Percentiles rank a stretch among this genome's conserved stretches.
Conservation (phyloP, 2,888 invertebrate species). For the Caenorhabditis becei region DNA sequence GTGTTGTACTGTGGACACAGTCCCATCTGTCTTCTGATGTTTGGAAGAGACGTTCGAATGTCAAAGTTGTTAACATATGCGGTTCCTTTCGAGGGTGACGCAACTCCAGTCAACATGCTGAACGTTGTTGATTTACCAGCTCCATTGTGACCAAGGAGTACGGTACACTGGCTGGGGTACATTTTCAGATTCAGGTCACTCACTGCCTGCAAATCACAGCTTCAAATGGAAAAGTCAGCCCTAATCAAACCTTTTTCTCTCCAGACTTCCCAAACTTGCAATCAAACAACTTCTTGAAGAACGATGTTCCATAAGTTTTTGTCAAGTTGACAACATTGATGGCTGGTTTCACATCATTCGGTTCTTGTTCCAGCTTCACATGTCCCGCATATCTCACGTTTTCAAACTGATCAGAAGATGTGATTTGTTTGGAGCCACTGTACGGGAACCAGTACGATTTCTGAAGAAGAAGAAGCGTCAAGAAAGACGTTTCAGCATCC, state of each 20-base stretch:
- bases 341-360: conserved; percentile 48
- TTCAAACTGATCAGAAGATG: conserved; percentile 28
- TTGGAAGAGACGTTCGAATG: conserved; percentile 82
- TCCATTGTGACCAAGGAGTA: conserved; percentile 89
- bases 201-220: conserved; percentile 85
- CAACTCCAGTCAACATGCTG: conserved; percentile 89
- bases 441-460: conserved; percentile 78
- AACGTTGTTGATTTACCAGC: conserved; percentile 95
- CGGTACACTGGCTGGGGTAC: conserved; percentile 87
- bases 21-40: conserved; percentile 85
- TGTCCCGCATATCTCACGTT: conserved; percentile 4
- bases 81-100: conserved; percentile 70
- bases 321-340: conserved; percentile 72
- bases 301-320: conserved; percentile 74
- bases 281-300: conserved; percentile 77
- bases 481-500: conserved; percentile 75
- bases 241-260: conserved; percentile 56
- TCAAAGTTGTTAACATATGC: conserved; percentile 84
- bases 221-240: not conserved
- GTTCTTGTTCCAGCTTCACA: conserved; percentile 53
- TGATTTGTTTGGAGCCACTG: conserved; percentile 31
- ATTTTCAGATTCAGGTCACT: conserved; percentile 87
- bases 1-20: conserved; percentile 93
- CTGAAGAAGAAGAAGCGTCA: conserved; percentile 65
- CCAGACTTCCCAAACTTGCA: conserved; percentile 73